Conservation (phyloP, 1,140 invertebrate species). For the Aphidius gifuensis region DNA sequence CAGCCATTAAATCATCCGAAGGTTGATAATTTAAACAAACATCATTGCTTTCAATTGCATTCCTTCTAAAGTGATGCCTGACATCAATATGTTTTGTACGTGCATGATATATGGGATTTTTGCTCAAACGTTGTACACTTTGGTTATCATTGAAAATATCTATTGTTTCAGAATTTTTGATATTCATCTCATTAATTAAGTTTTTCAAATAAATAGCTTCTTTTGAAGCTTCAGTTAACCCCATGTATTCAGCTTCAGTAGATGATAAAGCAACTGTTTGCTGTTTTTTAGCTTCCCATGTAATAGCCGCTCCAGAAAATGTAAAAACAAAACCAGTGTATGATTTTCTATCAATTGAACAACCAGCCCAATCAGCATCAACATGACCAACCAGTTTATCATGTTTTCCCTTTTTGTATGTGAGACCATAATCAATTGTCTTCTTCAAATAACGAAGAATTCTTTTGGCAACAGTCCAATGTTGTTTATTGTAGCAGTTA, state of each 20-base stretch:
- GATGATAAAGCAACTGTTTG: too few relatives aligned
- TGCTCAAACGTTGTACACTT: too few relatives aligned
- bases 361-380: not conserved
- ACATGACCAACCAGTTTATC: not conserved
- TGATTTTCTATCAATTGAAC: not conserved
- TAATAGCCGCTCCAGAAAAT: not conserved
- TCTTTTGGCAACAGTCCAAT: slow-evolving; percentile 27
- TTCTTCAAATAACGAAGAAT: slow-evolving; percentile 20
- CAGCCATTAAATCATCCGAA: too few relatives aligned
- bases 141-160: too few relatives aligned
- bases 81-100: too few relatives aligned
- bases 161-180: too few relatives aligned
- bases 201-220: not conserved
- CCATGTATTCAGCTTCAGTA: slow-evolving; percentile 5
- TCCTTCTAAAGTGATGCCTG: too few relatives aligned
- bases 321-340: not conserved
- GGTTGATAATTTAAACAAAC: too few relatives aligned
- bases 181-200: not conserved
- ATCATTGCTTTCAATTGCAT: too few relatives aligned
- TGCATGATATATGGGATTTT: too few relatives aligned
- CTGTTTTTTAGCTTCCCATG: not conserved
- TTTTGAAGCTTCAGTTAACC: not conserved
- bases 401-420: not conserved
- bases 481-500: too few relatives aligned
- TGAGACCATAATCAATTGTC: not conserved